phyloP scores from a whole-genome alignment of 1,140 invertebrate genomes.

The Oedothorax gibbosus region DNA sequence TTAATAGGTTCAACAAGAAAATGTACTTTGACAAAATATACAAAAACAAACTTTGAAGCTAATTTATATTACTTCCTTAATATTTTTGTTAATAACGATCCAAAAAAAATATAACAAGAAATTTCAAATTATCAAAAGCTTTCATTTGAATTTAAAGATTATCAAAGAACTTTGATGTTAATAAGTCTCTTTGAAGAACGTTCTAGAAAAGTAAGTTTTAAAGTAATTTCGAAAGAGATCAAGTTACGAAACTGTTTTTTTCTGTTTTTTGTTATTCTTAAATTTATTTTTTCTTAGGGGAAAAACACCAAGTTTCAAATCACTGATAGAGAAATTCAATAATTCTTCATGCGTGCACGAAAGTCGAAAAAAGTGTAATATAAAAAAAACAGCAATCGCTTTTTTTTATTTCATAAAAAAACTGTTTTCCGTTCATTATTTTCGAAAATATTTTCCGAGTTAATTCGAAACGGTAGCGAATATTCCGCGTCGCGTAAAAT shows the following conservation, averaged over 20 bases:
- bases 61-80: constrained; percentile 7
- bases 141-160: constrained; percentile 12
- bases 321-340: constrained; percentile 25
- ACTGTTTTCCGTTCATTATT: constrained; percentile 4
- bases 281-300: constrained; percentile 2
- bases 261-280: neutral
- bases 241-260: constrained; percentile 22
- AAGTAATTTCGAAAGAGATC: constrained; percentile 23
- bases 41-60: neutral
- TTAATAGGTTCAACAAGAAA: too few relatives aligned
- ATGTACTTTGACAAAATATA: too few relatives aligned
- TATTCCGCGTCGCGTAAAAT: too few relatives aligned
- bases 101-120: constrained; percentile 18
- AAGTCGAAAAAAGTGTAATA: neutral
- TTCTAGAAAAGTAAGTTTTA: constrained; percentile 11
- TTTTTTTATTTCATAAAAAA: constrained; percentile 8
- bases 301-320: constrained; percentile 21
- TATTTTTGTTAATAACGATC: constrained; percentile 10
- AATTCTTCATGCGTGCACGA: constrained; percentile 3
- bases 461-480: neutral
- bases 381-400: constrained; percentile 3
- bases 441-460: constrained; percentile 19
- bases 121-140: constrained; percentile 26
- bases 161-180: constrained; percentile 31
- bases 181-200: constrained; percentile 37